phyloP scores from a whole-genome alignment of 2,888 invertebrate species.

The Copidosoma aretas region DNA sequence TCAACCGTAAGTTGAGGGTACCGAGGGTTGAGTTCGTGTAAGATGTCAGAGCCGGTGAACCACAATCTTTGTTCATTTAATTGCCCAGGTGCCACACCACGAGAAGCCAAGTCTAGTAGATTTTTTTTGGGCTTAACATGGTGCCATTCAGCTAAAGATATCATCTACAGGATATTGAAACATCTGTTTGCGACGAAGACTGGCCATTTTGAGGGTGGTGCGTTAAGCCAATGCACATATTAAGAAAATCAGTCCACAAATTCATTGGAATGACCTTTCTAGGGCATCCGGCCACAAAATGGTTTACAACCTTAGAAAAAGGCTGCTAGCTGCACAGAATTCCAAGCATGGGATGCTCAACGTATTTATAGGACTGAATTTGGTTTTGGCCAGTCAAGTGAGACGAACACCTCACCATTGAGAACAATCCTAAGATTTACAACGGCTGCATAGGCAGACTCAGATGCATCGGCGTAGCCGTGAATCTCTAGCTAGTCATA shows the following conservation, averaged over 20 bases:
- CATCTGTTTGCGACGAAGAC: background rate
- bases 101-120: background rate
- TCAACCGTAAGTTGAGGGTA: background rate
- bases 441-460: no score
- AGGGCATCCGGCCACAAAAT: no score
- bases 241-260: background rate
- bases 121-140: background rate
- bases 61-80: background rate
- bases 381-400: no score
- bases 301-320: no score
- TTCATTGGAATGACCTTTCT: no score
- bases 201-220: background rate
- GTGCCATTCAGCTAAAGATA: background rate
- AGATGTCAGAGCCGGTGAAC: background rate
- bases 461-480: no score
- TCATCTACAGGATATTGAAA: background rate
- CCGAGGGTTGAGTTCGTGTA: background rate
- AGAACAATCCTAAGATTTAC: no score
- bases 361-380: no score
- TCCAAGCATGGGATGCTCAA: no score
- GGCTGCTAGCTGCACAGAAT: no score
- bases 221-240: background rate
- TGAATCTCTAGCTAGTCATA: no score
- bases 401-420: no score
- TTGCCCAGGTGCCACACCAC: background rate